Conservation (phyloP, 2,113 vertebrate genomes). For the Engraulis encrasicolus region DNA sequence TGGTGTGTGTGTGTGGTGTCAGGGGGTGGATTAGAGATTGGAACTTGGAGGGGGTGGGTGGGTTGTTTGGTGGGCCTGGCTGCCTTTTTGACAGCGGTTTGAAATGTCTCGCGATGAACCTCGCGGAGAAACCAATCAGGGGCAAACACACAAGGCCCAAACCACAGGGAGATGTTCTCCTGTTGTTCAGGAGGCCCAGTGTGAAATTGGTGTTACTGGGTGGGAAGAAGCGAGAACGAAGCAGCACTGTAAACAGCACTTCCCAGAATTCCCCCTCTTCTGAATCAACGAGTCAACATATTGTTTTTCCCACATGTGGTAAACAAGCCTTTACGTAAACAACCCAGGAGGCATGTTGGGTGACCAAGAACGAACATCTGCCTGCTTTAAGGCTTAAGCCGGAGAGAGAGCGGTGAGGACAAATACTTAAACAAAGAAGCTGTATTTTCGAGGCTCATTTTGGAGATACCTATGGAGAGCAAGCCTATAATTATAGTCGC, state of each 20-base stretch:
- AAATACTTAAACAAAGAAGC: background rate
- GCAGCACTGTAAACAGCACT: background rate
- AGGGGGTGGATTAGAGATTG: too few relatives aligned
- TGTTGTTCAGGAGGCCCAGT: background rate
- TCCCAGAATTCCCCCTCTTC: background rate
- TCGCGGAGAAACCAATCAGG: background rate
- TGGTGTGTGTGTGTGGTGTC: too few relatives aligned
- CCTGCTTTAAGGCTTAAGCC: background rate
- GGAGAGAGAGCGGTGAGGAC: background rate
- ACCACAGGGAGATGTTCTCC: conserved; percentile 19
- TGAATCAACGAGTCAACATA: background rate
- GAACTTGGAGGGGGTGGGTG: too few relatives aligned
- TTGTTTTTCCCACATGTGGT: conserved; percentile 10
- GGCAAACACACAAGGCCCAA: background rate
- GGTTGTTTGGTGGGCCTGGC: background rate
- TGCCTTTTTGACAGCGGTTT: background rate
- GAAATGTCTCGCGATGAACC: background rate
- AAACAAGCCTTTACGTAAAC: background rate
- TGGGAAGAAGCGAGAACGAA: conserved; percentile 5
- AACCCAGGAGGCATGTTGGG: background rate
- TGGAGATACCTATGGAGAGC: background rate
- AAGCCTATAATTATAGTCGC: background rate
- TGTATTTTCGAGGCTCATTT: background rate
- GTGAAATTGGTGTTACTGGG: conserved; percentile 6
- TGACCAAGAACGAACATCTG: background rate